A percentile compares a stretch with the other conserved stretches of the same genome.
Conservation (phyloP, 1,140 invertebrate species). For the Megalonaias nervosa region DNA sequence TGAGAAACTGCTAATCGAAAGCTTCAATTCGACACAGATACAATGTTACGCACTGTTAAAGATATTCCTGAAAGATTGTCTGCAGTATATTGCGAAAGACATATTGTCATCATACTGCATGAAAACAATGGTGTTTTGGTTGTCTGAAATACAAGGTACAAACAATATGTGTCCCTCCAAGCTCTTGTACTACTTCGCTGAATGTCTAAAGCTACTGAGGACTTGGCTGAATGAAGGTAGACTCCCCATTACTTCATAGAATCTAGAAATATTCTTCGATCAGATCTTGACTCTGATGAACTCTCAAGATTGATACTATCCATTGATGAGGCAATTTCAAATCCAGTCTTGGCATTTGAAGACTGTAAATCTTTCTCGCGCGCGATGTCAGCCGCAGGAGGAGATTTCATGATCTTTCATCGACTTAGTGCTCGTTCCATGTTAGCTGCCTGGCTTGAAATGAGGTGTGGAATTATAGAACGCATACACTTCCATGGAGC, state of each 20-base stretch:
- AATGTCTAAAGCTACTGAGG: not conserved
- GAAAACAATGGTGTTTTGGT: no score
- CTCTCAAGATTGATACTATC: not conserved
- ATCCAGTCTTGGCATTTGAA: not conserved
- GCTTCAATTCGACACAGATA: conserved; percentile 1
- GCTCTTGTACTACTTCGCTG: not conserved
- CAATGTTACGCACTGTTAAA: conserved; percentile 4
- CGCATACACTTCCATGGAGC: not conserved
- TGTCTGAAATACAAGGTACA: no score
- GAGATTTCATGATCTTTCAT: not conserved
- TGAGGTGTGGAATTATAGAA: conserved; percentile 5
- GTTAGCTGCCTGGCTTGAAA: conserved; percentile 2
- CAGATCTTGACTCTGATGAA: not conserved
- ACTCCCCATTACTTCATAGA: conserved; percentile 2
- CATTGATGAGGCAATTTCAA: not conserved
- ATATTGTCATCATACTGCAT: no score
- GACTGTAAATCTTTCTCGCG: not conserved
- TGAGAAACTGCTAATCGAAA: not conserved
- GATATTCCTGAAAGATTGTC: not conserved
- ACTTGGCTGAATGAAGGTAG: not conserved
- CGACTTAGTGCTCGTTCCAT: not conserved
- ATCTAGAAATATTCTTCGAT: not conserved
- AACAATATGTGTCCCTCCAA: not conserved
- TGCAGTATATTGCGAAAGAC: not conserved
- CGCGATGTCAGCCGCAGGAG: not conserved